A percentile compares a stretch with the other conserved stretches of the same genome.
phyloP scores from a whole-genome alignment of 1,140 invertebrate genomes.

The roundworm (Caenorhabditis elegans) region WBcel235 BX284602.5:7250001-7250500 shows the following conservation, averaged over 20 bases:
- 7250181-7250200: neutral
- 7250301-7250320: conserved; percentile 48
- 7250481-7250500: conserved; percentile 76
- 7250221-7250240: neutral
- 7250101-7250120: neutral
- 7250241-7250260: neutral
- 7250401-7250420: neutral
- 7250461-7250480: conserved; percentile 82
- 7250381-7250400: conserved; percentile 6
- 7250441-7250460: conserved; percentile 71
- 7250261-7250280: neutral
- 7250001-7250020: neutral
- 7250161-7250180: neutral
- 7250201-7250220: neutral
- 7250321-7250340: conserved; percentile 68
- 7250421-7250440: conserved; percentile 64
- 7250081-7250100: neutral
- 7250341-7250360: conserved; percentile 70
- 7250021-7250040: neutral
- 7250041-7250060: conserved; percentile 13
- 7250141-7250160: neutral
- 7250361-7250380: conserved; percentile 66
- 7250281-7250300: conserved; percentile 17
- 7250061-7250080: neutral
- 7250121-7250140: neutral